phyloP scores from a whole-genome alignment of 2,113 vertebrate species.

The Zapus hudsonius region DNA sequence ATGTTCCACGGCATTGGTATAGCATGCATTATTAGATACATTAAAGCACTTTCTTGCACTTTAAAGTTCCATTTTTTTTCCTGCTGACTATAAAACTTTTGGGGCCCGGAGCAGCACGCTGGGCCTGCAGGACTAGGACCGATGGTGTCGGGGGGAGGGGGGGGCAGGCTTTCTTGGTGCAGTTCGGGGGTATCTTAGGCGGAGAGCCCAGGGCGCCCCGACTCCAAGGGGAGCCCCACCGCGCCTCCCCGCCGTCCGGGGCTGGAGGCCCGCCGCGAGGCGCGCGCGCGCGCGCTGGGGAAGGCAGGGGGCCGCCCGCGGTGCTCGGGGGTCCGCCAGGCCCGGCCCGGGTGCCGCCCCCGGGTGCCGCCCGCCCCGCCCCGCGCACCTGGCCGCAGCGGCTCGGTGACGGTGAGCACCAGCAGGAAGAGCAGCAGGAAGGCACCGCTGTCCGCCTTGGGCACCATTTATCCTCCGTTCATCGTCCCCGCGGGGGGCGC shows the following conservation, averaged over 20 bases:
- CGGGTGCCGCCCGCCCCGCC: constrained; percentile 1
- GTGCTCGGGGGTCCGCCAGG: fast-evolving
- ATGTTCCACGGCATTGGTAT: neutral
- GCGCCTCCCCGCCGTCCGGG: neutral
- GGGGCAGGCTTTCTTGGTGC: neutral
- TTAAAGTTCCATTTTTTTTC: neutral
- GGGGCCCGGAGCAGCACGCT: neutral
- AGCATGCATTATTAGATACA: neutral
- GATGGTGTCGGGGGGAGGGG: too few relatives aligned
- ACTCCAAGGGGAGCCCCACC: neutral
- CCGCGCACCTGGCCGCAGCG: constrained; percentile 93
- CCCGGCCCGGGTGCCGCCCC: neutral
- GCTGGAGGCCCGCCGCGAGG: neutral
- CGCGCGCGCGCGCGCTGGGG: too few relatives aligned
- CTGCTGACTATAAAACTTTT: neutral
- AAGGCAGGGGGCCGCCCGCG: neutral
- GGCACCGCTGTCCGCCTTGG: constrained; percentile 95
- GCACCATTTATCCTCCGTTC: constrained; percentile 99
- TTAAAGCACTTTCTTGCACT: neutral
- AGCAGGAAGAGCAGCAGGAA: constrained; percentile 94
- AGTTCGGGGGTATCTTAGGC: neutral
- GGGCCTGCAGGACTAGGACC: neutral
- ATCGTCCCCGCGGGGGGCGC: constrained; percentile 92
- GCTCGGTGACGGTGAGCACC: constrained; percentile 93
- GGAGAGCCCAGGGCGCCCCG: neutral